Conservation (phyloP, 1,140 invertebrate genomes). For the Ctenoplectra terminalis region DNA sequence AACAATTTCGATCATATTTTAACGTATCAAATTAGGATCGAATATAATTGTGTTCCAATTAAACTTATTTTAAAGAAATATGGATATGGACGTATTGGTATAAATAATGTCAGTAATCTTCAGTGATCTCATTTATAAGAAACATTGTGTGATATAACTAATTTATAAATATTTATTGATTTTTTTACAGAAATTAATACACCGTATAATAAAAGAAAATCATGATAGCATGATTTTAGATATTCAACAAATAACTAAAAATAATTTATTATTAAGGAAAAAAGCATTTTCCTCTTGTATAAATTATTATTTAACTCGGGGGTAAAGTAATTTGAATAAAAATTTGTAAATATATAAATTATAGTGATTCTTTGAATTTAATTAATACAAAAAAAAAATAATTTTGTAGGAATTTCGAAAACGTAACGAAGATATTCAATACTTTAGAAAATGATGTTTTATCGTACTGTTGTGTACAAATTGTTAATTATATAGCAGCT, state of each 20-base stretch:
- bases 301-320: constrained; percentile 65
- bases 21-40: constrained; percentile 69
- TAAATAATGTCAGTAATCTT: constrained; percentile 69
- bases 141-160: neutral
- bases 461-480: constrained; percentile 68
- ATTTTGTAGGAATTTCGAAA: constrained; percentile 68
- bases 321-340: constrained; percentile 59
- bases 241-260: constrained; percentile 74
- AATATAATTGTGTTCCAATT: constrained; percentile 69
- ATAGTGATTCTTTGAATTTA: neutral
- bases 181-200: constrained; percentile 68
- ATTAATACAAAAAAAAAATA: constrained; percentile 9
- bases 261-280: constrained; percentile 64
- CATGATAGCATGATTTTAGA: constrained; percentile 67
- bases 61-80: constrained; percentile 78
- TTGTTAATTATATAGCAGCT: constrained; percentile 63
- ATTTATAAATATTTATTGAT: constrained; percentile 14
- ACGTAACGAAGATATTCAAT: constrained; percentile 67
- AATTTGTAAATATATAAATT: constrained; percentile 7
- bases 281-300: constrained; percentile 66
- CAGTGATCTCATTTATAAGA: neutral
- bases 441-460: constrained; percentile 64
- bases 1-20: constrained; percentile 70
- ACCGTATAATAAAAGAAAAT: constrained; percentile 74
- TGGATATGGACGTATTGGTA: constrained; percentile 71